Conservation (phyloP, 2,113 vertebrate genomes). For the Psephotus haematonotus region DNA sequence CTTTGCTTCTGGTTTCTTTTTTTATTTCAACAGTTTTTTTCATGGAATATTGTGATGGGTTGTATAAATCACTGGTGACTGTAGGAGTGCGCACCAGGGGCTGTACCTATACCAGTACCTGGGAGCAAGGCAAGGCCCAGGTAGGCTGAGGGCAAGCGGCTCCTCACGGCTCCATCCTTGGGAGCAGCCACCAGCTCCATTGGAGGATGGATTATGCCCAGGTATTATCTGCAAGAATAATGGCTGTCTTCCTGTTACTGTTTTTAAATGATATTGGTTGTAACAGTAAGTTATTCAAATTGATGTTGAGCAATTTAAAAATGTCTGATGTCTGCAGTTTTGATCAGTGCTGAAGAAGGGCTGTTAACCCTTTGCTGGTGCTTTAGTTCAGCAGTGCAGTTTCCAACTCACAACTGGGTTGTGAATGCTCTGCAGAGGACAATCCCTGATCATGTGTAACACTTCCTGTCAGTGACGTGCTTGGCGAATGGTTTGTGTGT, state of each 20-base stretch:
- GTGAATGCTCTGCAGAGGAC: background rate
- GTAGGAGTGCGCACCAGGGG: background rate
- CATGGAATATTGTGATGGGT: background rate
- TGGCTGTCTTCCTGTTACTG: background rate
- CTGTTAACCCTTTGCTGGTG: background rate
- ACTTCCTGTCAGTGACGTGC: accelerated
- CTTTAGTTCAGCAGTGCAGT: background rate
- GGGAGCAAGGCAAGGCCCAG: background rate
- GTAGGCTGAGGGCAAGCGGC: accelerated
- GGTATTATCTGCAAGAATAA: background rate
- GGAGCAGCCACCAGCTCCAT: background rate
- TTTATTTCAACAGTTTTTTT: background rate
- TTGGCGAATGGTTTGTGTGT: background rate
- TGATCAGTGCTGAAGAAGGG: background rate
- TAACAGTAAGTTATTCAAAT: background rate
- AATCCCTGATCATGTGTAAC: accelerated
- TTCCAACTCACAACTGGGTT: background rate
- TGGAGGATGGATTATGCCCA: background rate
- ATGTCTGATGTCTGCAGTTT: background rate
- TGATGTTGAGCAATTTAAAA: background rate
- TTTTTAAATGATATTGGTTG: background rate
- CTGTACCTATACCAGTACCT: background rate
- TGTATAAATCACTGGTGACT: background rate
- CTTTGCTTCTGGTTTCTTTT: background rate
- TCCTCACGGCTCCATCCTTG: background rate